Conservation (phyloP, 2,888 invertebrate species). For the Azorinus chamasolen region DNA sequence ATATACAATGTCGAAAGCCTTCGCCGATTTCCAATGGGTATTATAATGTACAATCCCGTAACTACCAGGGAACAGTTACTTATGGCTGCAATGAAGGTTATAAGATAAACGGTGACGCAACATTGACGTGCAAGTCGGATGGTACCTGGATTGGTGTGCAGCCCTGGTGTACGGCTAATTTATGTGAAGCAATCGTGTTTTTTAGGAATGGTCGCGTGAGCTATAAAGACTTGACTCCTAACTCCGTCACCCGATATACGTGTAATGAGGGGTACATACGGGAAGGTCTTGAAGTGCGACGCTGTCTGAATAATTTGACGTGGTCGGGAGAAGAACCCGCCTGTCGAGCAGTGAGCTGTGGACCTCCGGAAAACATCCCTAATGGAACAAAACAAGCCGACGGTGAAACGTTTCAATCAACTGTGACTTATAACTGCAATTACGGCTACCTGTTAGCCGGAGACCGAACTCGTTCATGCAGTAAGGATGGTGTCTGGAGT, state of each 20-base stretch:
- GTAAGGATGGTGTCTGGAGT: constrained; percentile 71
- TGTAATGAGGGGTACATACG: constrained; percentile 82
- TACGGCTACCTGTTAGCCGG: constrained; percentile 71
- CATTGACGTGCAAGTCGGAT: constrained; percentile 70
- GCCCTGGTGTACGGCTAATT: constrained; percentile 65
- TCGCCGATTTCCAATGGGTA: constrained; percentile 57
- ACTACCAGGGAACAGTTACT: constrained; percentile 79
- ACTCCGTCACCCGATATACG: constrained; percentile 68
- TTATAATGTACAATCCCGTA: constrained; percentile 38
- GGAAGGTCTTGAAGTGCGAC: constrained; percentile 70
- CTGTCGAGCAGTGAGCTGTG: constrained; percentile 72
- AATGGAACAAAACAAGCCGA: constrained; percentile 65
- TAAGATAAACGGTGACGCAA: constrained; percentile 52
- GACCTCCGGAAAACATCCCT: constrained; percentile 49
- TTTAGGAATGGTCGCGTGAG: constrained; percentile 86
- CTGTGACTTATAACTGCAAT: constrained; percentile 65
- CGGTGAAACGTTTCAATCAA: constrained; percentile 51
- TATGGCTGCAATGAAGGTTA: constrained; percentile 79
- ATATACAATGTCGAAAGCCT: constrained; percentile 56
- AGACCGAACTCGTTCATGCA: constrained; percentile 56
- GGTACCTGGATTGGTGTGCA: constrained; percentile 71
- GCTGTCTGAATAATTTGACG: constrained; percentile 73
- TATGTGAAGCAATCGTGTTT: constrained; percentile 63
- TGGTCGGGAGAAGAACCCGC: constrained; percentile 72
- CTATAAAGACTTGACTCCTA: constrained; percentile 79